Evolutionary conservation across 2,797 vertebrate species (phyloP), one percentile per base, ranked within the genome.

Genomic region (Sus cebifrons): DNA sequence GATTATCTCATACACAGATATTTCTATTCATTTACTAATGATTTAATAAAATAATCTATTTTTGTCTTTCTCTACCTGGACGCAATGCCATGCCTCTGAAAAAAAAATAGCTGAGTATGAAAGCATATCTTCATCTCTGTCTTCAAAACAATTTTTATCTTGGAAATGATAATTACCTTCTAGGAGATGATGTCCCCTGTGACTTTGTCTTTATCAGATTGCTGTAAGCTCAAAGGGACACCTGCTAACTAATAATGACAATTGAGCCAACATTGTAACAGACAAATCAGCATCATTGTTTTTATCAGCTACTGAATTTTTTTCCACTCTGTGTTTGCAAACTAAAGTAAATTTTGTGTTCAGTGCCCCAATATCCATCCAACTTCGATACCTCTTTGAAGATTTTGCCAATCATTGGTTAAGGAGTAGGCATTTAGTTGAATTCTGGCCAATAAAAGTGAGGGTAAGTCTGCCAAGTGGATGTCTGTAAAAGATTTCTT

Each of bases 241-340:
- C 88, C 17, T 73, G 64, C n/a, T 73, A 87, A 65, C 52, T 83
- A 90, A 75, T 67, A 79, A 84, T 32, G 79, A 82, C 11, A 91
- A 83, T 44, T 92, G 94, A 92, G 62, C 75, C 73, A 70, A 88
- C 8, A 20, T 62, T 86, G 25, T 75, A 92, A 83, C 32, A 83
- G 64, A 92, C 7, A 85, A 91, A 75, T 89, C 44, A 78, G 40
- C 64, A 83, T 77, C 32, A 20, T 3, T 86, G 40, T 44, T 54
- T 92, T 94, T 74, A 90, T 64, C 86, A 74, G 54, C 32, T 95
- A 25, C 87, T 89, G 27, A 81, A 52, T 74, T 86, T 79, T 95
- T 86, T 95, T 86, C 87, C 87, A 27, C 8, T 73, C 3, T 44
- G 54, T 92, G 27, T 91, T 88, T 91, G 27, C 56, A 97, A 93